phyloP scores from a whole-genome alignment of 2,797 vertebrate species.

The Phylloscopus collybita region DNA sequence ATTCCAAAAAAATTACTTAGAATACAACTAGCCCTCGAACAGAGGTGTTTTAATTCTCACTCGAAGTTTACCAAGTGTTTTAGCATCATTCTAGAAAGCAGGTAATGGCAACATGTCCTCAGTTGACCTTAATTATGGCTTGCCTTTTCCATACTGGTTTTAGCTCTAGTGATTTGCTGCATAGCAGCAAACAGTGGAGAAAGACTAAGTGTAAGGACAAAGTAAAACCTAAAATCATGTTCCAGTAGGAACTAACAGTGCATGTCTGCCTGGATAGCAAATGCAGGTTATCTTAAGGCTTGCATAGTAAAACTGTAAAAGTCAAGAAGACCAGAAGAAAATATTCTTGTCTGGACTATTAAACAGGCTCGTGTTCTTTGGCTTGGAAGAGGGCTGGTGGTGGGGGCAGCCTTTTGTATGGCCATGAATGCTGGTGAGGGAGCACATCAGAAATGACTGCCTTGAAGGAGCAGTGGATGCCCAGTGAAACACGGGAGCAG shows the following conservation, averaged over 20 bases:
- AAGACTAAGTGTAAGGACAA: background rate
- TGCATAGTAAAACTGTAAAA: background rate
- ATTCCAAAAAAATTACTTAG: background rate
- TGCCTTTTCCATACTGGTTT: background rate
- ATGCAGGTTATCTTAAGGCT: background rate
- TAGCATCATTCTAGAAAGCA: background rate
- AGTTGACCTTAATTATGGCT: background rate
- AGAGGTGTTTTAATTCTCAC: background rate
- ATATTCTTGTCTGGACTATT: background rate
- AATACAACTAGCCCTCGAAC: background rate
- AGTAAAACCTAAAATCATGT: background rate
- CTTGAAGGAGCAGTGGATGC: background rate
- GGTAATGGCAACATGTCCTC: background rate
- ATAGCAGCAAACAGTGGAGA: background rate
- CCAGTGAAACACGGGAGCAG: background rate
- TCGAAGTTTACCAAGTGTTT: background rate
- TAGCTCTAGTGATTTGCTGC: background rate
- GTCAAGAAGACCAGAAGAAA: background rate
- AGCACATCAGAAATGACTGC: rapidly evolving
- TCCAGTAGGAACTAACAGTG: background rate
- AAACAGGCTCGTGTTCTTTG: background rate
- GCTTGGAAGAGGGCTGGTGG: background rate
- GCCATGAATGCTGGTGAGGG: background rate
- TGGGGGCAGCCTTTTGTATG: background rate
- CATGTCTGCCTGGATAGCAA: background rate